Evolutionary conservation across 2,113 vertebrate genomes (phyloP), one percentile per base, ranked within the genome.

Genomic region (Corythaixoides concolor): DNA sequence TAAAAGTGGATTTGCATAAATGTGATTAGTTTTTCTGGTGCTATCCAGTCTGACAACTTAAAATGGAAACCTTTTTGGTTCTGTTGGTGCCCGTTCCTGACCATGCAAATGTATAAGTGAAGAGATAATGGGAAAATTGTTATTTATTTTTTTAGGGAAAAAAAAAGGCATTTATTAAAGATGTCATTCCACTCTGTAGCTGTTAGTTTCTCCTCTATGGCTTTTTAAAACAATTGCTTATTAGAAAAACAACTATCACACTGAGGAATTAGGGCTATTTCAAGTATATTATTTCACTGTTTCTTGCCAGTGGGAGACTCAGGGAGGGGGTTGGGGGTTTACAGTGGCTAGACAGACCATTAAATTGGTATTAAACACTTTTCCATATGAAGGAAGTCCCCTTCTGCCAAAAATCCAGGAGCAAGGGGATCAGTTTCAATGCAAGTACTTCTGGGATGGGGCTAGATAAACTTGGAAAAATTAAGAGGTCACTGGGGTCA

Each of bases 281-380:
- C 96, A 85, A 95, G 89, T 93, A 90, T 92, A 91, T 96, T 96
- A 92, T 96, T 98, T 97, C 97, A 90, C 85, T 68, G 64, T 64
- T 83, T 85, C 68, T 97, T 97, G 91, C 96, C 95, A 96, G 88
- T 74, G 90, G 90, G 95, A 91, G 85, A 83, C 30, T 87, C 63
- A 8, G 55, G 74, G 63, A 90, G 69, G 85, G 92, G 74, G 80
- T 1, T 93, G 82, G 55, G 95, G 97, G 96, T 82, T 94, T 90
- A 95, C 93, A 73, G 97, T 97, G 98, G 97, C 98, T 97, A 98
- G 98, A 98, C 98, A 97, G 97, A 96, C 97, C 96, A 97, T 98
- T 98, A 98, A 98, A 98, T 97, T 95, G 95, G 97, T 98, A 97
- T 98, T 98, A 98, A 98, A 98, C 97, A 95, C 93, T 98, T 97